Evolutionary conservation across 2,888 invertebrate genomes (phyloP), one percentile per base, ranked within the genome.

Genomic region (Rhodophaea formosa): DNA sequence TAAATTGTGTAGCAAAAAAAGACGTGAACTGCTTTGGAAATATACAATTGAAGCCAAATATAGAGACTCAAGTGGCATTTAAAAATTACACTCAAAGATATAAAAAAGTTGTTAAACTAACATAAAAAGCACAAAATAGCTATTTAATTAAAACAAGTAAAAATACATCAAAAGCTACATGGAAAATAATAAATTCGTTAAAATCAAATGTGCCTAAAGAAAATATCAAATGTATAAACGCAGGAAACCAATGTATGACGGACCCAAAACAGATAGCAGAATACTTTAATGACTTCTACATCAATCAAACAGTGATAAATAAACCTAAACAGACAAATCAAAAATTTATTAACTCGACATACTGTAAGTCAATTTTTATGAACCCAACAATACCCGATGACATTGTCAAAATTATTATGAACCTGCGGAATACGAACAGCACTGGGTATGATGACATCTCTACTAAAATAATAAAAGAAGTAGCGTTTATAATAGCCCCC

Each of bases 1-100:
- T 23, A 23, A 23, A 23, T 23, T 23, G 23, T 23, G 23, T 23
- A 23, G 23, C 23, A 23, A 23, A 23, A 23, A 23, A 23, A 2
- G 23, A 23, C 23, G 23, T 23, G 23, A 23, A 23, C 23, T 47
- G 7, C n/a, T 47, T 3, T 47, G 46, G 46, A 29, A 47, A 47
- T 23, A 47, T 23, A 47, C n/a, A 23, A 23, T 23, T 47, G 23
- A 47, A 47, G 23, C 23, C 23, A 29, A 47, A 47, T n/a, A 47
- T 23, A 47, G 23, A 23, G 23, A 23, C 23, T 23, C 23, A 23
- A 23, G 5, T 23, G 23, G 23, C 23, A 23, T 23, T 23, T 23
- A 23, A 23, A 23, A 23, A 23, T 3, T 23, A 23, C 23, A 23
- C 23, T 23, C 23, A 23, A 23, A 23, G 23, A 23, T 23, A 23